Base-by-base conservation (phyloP, 2,113 vertebrate genomes). In the Oryzias melastigma region DNA sequence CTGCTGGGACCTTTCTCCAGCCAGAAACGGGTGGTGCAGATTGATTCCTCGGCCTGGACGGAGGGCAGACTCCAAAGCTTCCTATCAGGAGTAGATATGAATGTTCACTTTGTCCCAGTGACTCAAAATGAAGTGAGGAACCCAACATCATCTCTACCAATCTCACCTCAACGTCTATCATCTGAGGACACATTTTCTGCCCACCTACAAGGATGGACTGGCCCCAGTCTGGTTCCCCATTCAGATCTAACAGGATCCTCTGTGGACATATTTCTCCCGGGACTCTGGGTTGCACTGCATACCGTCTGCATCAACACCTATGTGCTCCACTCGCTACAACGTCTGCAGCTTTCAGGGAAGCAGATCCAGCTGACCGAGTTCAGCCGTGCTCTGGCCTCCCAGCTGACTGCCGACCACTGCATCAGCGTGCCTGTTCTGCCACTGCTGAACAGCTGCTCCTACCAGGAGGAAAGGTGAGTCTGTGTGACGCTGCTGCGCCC, bases 241-340 rank as follows among this genome's bases (percentile, higher is more conserved):
- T 27, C 68, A 17, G 72, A 82, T 53, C 64, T 20, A 4, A 71
- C 40, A 27, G 51, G 61, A 5, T 18, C 45, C 0, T 20, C 3
- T 10, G 22, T 0, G 0, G 84, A 88, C 4, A 52, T 65, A 27
- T 83, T 86, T 17, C 68, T 84, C 5, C 83, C 75, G 0, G 83
- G 73, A 43, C 62, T 85, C 49, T 87, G 82, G 78, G 71, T 47
- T 6, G 41, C 59, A 5, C 65, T 90, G 0, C 82, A 84, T 43
- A 5, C 71, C 4, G 42, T 74, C 46, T 87, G 64, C 78, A 88
- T 90, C 65, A 88, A 90, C 60, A 58, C 85, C 0, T 85, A 77
- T 44, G 63, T 73, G 43, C 82, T 89, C 1, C 80, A 86, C 74
- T 40, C 68, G 3, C 62, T 83, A 62, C 65, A 82, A 78, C 74